Evolutionary conservation across 30 jellyfish, hydroid and myxozoan genomes (phyloP), one percentile per base, ranked within the genome.

Genomic region (Pseudorhiza aurosa): DNA sequence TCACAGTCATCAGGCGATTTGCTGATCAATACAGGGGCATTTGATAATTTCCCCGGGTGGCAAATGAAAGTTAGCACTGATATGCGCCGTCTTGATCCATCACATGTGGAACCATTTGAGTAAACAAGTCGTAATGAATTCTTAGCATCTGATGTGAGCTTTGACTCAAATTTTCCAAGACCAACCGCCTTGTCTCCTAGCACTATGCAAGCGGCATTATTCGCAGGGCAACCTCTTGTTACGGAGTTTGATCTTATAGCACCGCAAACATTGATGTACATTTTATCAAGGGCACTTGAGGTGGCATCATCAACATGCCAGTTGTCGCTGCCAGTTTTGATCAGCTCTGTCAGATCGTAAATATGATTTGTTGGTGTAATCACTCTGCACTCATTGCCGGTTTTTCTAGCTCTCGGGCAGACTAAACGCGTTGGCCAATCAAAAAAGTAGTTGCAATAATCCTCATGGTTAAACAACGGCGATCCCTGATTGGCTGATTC

Each of bases 401-500:
- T 65, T 18, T 58, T 49, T 33, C 87, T 71, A 4, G 94, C 72
- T 22, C 78, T 27, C 14, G 80, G 85, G 29, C 97, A 88, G n/a
- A 80, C 97, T 9, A 68, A 27, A 15, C 65, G 43, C 35, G 97
- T 78, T 4, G 83, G 78, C 97, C 97, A 88, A 42, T 88, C 89
- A 37, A 88, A 75, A 69, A 67, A 88, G 68, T 88, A 88, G 65
- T 81, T 78, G 65, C 97, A 88, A 40, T 78, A 51, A 36, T 71
- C 87, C 44, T 88, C 94, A 21, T 68, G 77, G 51, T 72, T 79
- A 69, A 77, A 88, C 18, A 33, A 56, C 27, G 97, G 97, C 10
- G 74, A 3, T 14, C 97, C 95, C n/a, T 3, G 46, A 10, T 79
- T 82, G 2, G 96, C 93, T 26, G 88, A 10, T 65, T 50, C 73